Conservation (phyloP, 2,888 invertebrate species). For the Cylindroiulus punctatus region DNA sequence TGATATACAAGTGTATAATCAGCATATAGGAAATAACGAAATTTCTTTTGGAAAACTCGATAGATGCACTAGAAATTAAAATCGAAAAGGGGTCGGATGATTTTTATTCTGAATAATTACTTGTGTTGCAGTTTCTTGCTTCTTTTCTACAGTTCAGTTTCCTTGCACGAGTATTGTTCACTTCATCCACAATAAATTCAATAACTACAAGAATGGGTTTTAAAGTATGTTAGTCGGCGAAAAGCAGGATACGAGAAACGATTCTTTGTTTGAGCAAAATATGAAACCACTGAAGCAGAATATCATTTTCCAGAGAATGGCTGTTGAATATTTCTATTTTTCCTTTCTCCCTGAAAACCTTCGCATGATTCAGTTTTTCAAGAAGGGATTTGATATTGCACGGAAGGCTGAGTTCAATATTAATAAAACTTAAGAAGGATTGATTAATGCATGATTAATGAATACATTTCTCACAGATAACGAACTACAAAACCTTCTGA, state of each 20-base stretch:
- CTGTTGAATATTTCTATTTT: neutral
- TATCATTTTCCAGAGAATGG: neutral
- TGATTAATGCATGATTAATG: neutral
- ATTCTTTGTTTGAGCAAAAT: conserved; percentile 21
- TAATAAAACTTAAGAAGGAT: neutral
- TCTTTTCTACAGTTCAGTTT: neutral
- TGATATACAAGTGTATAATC: too few species aligned
- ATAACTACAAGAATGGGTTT: neutral
- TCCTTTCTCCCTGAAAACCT: neutral
- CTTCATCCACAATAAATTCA: conserved; percentile 7
- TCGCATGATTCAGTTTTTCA: neutral
- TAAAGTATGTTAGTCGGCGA: neutral
- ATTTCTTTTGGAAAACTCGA: too few species aligned
- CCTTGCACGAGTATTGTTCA: neutral
- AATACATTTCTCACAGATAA: too few species aligned
- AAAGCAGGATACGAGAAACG: neutral
- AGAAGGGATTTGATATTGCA: neutral
- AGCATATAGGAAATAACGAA: too few species aligned
- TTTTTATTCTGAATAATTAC: too few species aligned
- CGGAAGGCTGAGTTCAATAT: neutral
- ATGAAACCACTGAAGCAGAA: neutral
- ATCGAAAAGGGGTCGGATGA: too few species aligned
- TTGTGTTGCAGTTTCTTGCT: too few species aligned
- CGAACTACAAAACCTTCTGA: too few species aligned
- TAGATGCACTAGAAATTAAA: too few species aligned